A percentile compares a stretch with the other conserved stretches of the same genome.
These are phyloP conservation scores for Etheostoma cragini DNA, from an alignment of 2,113 vertebrate genomes.

Conservation along the genomic window DNA sequence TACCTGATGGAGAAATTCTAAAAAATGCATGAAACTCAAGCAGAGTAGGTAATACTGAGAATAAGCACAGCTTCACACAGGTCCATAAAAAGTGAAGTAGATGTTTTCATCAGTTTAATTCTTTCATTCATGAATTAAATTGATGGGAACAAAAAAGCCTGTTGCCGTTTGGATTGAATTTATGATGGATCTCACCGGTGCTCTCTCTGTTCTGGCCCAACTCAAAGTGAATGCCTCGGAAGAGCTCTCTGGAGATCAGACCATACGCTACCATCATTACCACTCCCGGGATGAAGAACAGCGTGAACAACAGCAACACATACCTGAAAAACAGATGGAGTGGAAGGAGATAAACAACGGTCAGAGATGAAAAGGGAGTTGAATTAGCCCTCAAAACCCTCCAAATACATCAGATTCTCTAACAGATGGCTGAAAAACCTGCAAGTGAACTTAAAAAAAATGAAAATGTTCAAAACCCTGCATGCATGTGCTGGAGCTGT, in stretches of 20 bases:
- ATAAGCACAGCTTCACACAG: not conserved
- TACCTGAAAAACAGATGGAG: slow-evolving; percentile 77
- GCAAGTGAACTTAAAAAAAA: not conserved
- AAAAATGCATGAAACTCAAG: slow-evolving; percentile 1
- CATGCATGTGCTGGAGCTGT: not conserved
- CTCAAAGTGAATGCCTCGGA: slow-evolving; percentile 85
- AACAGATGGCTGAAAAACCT: not conserved
- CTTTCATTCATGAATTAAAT: not conserved
- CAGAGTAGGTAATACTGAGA: not conserved
- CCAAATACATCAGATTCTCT: not conserved
- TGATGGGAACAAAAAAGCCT: not conserved
- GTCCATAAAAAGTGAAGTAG: slow-evolving; percentile 13
- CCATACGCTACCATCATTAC: slow-evolving; percentile 87
- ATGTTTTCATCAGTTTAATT: slow-evolving; percentile 3
- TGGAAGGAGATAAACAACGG: slow-evolving; percentile 7
- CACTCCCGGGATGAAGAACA: slow-evolving; percentile 86
- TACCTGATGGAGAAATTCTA: not conserved
- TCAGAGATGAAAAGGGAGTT: not conserved
- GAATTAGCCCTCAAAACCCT: not conserved
- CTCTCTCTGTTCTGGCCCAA: slow-evolving; percentile 76
- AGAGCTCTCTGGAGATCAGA: slow-evolving; percentile 87
- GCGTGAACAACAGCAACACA: slow-evolving; percentile 81
- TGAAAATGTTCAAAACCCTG: not conserved
- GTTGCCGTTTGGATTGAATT: slow-evolving; percentile 19
- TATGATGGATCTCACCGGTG: slow-evolving; percentile 71